phyloP scores from a whole-genome alignment of 2,888 invertebrate species.

The Eupithecia vulgata region DNA sequence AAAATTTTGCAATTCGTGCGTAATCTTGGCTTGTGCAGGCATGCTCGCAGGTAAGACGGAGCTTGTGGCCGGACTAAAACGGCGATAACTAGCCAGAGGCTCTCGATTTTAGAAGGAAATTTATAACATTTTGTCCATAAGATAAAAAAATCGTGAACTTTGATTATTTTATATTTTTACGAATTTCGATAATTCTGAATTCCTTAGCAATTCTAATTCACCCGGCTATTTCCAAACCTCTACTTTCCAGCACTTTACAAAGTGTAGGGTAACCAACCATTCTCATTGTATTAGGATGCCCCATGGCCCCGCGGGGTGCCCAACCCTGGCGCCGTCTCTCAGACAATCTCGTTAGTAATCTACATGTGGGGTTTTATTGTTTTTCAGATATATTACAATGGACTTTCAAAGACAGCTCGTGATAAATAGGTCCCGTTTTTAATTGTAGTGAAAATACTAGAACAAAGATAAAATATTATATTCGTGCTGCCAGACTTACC shows the following conservation, averaged over 20 bases:
- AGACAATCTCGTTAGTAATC: slow-evolving; percentile 39
- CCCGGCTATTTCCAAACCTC: not conserved
- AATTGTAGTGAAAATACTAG: not conserved
- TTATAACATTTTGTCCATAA: no score
- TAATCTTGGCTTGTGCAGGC: no score
- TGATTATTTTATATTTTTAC: no score
- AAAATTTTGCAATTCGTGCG: no score
- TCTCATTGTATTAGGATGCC: slow-evolving; percentile 28
- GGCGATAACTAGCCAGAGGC: no score
- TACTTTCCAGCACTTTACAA: not conserved
- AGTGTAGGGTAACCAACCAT: slow-evolving; percentile 40
- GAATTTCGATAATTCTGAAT: no score
- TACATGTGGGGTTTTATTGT: slow-evolving; percentile 19
- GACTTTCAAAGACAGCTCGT: slow-evolving; percentile 2
- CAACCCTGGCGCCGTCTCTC: slow-evolving; percentile 35
- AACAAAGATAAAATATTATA: not conserved
- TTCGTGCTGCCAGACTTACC: no score
- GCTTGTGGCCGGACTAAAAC: no score
- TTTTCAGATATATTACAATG: slow-evolving; percentile 11
- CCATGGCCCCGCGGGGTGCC: slow-evolving; percentile 39
- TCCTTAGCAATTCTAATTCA: no score
- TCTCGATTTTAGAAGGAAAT: no score
- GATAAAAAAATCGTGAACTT: no score
- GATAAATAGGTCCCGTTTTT: not conserved
- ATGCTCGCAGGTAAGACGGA: no score